phyloP scores from a whole-genome alignment of 2,888 invertebrate species.

The Cecidostiba fungosa region DNA sequence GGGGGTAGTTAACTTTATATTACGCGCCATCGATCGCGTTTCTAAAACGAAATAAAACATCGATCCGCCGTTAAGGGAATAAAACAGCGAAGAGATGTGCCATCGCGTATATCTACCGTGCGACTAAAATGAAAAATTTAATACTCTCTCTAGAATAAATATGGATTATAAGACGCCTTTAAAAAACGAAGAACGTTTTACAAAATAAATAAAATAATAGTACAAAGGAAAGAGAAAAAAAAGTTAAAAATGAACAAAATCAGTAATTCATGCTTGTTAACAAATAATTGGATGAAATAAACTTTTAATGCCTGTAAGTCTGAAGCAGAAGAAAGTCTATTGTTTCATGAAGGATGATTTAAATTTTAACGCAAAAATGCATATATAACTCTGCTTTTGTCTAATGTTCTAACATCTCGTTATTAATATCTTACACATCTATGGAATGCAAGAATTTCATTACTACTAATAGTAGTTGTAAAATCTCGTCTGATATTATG shows the following conservation, averaged over 20 bases:
- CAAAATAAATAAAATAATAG: background rate
- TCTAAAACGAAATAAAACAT: slow-evolving; percentile 10
- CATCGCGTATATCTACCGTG: background rate
- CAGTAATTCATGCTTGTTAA: too few species aligned
- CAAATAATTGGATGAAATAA: too few species aligned
- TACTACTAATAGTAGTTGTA: background rate
- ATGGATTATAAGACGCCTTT: background rate
- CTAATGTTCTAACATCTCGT: background rate
- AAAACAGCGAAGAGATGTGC: background rate
- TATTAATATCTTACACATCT: background rate
- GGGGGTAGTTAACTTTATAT: slow-evolving; percentile 32
- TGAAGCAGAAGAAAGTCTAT: too few species aligned
- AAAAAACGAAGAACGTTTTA: background rate
- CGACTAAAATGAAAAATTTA: background rate
- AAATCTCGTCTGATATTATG: background rate
- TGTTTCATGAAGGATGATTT: too few species aligned
- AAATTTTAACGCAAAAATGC: too few species aligned
- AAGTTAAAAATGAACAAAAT: too few species aligned
- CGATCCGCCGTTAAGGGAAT: slow-evolving; percentile 18
- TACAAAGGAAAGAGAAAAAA: too few species aligned
- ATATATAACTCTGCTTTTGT: background rate
- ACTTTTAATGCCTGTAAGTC: too few species aligned
- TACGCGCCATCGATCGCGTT: slow-evolving; percentile 20
- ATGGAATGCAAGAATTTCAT: background rate
- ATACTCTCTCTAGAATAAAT: background rate